These are phyloP conservation scores for Trididemnum nubilum DNA, from an alignment of 23 tunicate genomes.

Conservation along the genomic window DNA sequence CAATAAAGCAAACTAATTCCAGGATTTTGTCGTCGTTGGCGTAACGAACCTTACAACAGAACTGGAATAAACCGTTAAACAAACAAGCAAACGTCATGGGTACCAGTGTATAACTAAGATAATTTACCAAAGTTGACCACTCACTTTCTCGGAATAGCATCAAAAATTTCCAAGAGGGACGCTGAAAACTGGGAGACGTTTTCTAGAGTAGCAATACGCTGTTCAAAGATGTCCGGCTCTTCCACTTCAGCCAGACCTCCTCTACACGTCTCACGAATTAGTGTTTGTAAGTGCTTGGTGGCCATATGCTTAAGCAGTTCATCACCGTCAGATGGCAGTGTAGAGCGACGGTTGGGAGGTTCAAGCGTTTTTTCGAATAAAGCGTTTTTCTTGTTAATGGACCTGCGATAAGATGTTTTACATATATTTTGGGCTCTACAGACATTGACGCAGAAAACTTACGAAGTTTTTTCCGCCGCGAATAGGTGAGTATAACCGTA, in stretches of 20 bases:
- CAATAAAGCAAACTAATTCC: no score
- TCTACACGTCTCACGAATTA: slow-evolving; percentile 47
- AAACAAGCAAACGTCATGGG: no score
- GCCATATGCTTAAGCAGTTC: slow-evolving; percentile 32
- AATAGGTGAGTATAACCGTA: no score
- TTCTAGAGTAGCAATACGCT: slow-evolving; percentile 47
- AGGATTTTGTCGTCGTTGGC: no score
- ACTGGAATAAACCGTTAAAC: no score
- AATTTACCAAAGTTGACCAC: no score
- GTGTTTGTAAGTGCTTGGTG: slow-evolving; percentile 32
- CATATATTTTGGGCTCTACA: no score
- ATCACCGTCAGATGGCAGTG: slow-evolving; percentile 47
- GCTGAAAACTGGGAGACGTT: slow-evolving; percentile 38
- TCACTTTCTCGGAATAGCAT: slow-evolving; percentile 46
- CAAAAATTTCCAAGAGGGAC: slow-evolving; percentile 40
- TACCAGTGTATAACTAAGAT: no score
- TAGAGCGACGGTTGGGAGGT: slow-evolving; percentile 38
- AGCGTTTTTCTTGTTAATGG: slow-evolving; percentile 37
- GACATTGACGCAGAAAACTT: no score
- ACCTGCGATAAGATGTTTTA: slow-evolving; percentile 34
- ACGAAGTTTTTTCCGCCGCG: no score
- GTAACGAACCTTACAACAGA: no score
- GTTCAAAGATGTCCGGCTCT: slow-evolving; percentile 55
- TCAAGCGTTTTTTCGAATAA: slow-evolving; percentile 15
- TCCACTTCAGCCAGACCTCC: slow-evolving; percentile 38